Base-by-base conservation (phyloP, 2,888 invertebrate species). In the Tricholauxania praeusta region DNA sequence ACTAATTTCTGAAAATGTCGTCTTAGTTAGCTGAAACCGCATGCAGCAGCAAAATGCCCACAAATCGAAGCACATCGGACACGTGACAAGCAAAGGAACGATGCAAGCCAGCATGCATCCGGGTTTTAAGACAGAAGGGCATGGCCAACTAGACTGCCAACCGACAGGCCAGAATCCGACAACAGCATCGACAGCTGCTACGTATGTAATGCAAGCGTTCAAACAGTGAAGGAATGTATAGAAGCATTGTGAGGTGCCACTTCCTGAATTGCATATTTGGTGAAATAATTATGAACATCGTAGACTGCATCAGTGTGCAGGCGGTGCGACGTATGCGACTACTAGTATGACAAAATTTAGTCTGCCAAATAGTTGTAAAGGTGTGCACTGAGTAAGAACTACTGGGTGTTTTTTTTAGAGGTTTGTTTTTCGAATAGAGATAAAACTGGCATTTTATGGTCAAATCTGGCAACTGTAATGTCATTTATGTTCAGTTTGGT, bases 231-330 rank as follows among this genome's bases (percentile, higher is more conserved):
- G 39, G 39, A 39, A 39, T 39, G 39, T 39, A 32, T 22, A 22
- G 49, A 22, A 12, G 22, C 19, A 47, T 57, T 12, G 57, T 39
- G 59, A 57, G 39, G 22, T 22, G 49, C 52, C 64, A 51, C 51
- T 51, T 64, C 59, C 53, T 49, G 52, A 60, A 69, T 49, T 60
- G 51, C 69, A 69, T 69, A 69, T 69, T 69, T 69, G 69, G 69
- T 60, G 52, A 69, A 69, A 69, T 69, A 69, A 60, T 69, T 62
- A 69, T 69, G 62, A 60, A 60, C 39, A 39, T 39, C 1, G 39
- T 39, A 39, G 39, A 39, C 69, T 60, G 60, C 67, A 28, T 15
- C 19, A 39, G 10, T 39, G 47, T 12, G 39, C 53, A 12, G 57
- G 22, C 52, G n/a, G 51, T 12, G 51, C 14, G 4, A 32, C 32